These are phyloP conservation scores for Tetragnatha montana DNA, from an alignment of 2,888 invertebrate genomes.

Conservation along the genomic window DNA sequence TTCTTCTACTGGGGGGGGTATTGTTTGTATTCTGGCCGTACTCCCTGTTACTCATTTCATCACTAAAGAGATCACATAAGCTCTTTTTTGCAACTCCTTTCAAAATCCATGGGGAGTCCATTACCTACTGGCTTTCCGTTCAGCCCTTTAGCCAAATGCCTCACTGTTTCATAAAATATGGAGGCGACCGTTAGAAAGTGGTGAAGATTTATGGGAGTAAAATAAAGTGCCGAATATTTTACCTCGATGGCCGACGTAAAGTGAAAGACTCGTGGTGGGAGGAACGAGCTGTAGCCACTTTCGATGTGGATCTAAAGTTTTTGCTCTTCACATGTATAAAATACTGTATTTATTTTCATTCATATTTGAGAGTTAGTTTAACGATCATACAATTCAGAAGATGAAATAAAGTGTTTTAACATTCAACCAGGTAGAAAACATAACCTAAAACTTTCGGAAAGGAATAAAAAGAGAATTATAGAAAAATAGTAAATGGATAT, in stretches of 20 bases:
- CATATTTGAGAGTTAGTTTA: no score
- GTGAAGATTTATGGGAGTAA: constrained; percentile 38
- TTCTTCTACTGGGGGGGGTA: constrained; percentile 1
- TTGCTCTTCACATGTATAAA: no score
- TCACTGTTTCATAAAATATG: constrained; percentile 37
- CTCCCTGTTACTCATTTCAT: constrained; percentile 27
- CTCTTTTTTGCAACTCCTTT: constrained; percentile 10
- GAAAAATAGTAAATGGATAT: no score
- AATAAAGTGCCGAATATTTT: constrained; percentile 8
- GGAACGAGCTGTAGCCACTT: background rate
- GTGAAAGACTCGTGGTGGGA: background rate
- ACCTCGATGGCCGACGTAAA: background rate
- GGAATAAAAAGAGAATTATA: no score
- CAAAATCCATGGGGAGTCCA: background rate
- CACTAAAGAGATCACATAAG: constrained; percentile 15
- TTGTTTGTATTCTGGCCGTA: constrained; percentile 30
- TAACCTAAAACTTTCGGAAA: no score
- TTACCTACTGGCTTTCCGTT: constrained; percentile 12
- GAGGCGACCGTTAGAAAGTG: background rate
- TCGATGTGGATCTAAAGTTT: background rate
- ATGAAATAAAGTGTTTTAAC: no score
- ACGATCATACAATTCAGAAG: no score
- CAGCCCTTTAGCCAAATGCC: background rate
- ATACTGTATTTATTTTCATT: no score
- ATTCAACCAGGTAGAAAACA: no score